phyloP scores from a whole-genome alignment of 1,140 invertebrate genomes.

The Cydia pomonella region DNA sequence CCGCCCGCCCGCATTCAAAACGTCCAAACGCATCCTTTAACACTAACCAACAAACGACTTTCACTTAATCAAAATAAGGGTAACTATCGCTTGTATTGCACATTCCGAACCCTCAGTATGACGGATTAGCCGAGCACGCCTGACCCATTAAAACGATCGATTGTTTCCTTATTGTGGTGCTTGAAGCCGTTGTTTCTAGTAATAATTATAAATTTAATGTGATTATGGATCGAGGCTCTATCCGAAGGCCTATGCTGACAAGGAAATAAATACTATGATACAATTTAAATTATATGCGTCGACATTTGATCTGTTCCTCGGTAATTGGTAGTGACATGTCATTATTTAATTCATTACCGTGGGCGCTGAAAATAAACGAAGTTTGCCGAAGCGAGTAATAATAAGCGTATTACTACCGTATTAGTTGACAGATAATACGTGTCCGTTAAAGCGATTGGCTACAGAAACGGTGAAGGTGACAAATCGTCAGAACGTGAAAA shows the following conservation, averaged over 20 bases:
- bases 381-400: no score
- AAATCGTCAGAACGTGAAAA: constrained; percentile 4
- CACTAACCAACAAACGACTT: constrained; percentile 52
- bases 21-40: constrained; percentile 46
- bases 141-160: constrained; percentile 80
- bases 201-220: constrained; percentile 54
- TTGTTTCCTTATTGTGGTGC: constrained; percentile 77
- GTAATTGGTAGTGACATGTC: not conserved
- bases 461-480: not conserved
- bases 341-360: not conserved
- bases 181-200: constrained; percentile 50
- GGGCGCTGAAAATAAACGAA: not conserved
- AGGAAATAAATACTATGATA: not conserved
- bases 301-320: no score
- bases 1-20: constrained; percentile 51
- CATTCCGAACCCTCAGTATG: constrained; percentile 59
- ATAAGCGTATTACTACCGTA: no score
- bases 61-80: constrained; percentile 54
- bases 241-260: constrained; percentile 17
- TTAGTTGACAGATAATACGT: not conserved
- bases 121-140: constrained; percentile 73
- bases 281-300: not conserved
- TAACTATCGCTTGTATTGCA: constrained; percentile 54
- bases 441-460: not conserved
- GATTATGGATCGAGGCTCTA: constrained; percentile 32